Base-by-base conservation (phyloP, 2,113 vertebrate genomes). In the Heterochromis multidens region DNA sequence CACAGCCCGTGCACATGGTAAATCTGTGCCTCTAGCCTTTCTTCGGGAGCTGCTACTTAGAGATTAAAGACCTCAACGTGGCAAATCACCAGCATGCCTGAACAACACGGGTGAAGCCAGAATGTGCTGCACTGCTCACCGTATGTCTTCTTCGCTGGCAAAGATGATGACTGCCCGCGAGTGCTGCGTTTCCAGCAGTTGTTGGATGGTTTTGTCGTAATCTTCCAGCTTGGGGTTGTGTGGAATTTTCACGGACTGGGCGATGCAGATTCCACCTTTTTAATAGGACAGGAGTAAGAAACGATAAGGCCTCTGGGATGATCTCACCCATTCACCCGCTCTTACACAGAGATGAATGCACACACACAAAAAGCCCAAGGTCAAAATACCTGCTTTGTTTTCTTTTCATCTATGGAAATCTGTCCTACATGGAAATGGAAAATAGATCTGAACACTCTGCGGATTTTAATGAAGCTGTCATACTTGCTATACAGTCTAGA, bases 161-260 rank as follows among this genome's bases (percentile, higher is more conserved):
- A 99, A 99, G 94, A 97, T 97, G 91, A 99, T 95, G 82, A 99
- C 92, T 82, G 97, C 97, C 85, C 98, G 95, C 87, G 97, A 97
- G 91, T 96, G 96, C 83, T 96, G 96, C 0, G 97, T 97, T 84
- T 99, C 98, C 91, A 98, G 94, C 85, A 99, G 97, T 87, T 98
- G 97, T 92, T 95, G 97, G 95, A 99, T 96, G 86, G 97, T 96
- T 89, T 95, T 97, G 84, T 99, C 98, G 17, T 97, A 98, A 96
- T 99, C 97, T 92, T 95, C 96, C 94, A 94, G 96, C 94, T 96
- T 97, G 90, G 96, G 96, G 77, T 98, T 97, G 92, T 97, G 96
- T n/a, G 98, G 97, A 83, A 99, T 98, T 95, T 97, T 98, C 96
- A 98, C 94, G 31, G 97, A 98, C 96, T 99, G 98, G 84, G 98